Evolutionary conservation across 1,140 invertebrate species (phyloP).

Genomic region (Musca domestica): DNA sequence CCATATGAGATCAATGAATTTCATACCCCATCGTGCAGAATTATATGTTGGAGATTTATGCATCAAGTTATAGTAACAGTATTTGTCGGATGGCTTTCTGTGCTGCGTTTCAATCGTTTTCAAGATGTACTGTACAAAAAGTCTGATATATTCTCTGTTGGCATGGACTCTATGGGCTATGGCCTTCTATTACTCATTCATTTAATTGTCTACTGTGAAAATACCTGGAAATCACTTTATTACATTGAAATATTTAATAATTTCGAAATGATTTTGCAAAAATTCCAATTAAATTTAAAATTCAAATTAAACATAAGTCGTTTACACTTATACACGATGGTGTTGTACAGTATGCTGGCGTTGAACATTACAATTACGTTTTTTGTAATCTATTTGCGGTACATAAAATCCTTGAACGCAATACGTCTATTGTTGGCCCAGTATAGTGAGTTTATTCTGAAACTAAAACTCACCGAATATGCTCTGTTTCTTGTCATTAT

Average conservation of each 20-base stretch:
- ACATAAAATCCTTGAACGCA: conserved; percentile 6
- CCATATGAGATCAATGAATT: not conserved
- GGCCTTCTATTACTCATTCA: not conserved
- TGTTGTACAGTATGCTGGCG: not conserved
- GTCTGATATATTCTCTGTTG: not conserved
- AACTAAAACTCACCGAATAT: conserved; percentile 3
- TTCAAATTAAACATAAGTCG: not conserved
- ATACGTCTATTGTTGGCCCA: not conserved
- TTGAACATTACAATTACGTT: not conserved
- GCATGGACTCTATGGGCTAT: not conserved
- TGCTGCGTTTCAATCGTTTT: not conserved
- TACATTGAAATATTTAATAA: not conserved
- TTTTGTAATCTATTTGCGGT: not conserved
- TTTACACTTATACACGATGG: not conserved
- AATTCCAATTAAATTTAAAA: not conserved
- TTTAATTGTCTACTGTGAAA: not conserved
- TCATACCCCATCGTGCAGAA: not conserved
- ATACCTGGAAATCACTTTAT: not conserved
- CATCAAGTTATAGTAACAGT: not conserved
- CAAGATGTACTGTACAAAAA: conserved; percentile 1
- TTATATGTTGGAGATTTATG: not conserved
- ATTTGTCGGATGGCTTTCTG: not conserved
- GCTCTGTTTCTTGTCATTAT: not conserved
- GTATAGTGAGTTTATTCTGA: not conserved
- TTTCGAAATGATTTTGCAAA: not conserved